Conservation (phyloP, 2,888 invertebrate genomes). For the Podabrus alpinus region DNA sequence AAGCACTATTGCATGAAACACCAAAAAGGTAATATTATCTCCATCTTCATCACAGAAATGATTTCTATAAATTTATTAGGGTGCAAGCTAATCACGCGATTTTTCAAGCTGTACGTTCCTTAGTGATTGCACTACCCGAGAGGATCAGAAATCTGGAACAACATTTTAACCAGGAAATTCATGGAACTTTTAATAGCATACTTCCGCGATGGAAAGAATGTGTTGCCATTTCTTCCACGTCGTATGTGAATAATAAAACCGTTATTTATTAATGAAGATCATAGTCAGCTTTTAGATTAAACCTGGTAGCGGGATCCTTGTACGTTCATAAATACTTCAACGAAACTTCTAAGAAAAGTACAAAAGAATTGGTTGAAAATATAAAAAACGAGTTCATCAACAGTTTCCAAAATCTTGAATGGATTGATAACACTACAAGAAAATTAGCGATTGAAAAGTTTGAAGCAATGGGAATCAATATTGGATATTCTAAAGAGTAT, state of each 20-base stretch:
- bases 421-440: constrained; percentile 69
- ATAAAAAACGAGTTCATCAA: constrained; percentile 82
- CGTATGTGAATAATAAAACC: constrained; percentile 1
- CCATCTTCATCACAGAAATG: not conserved
- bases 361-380: constrained; percentile 84
- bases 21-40: constrained; percentile 31
- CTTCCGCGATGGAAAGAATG: constrained; percentile 51
- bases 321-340: constrained; percentile 83
- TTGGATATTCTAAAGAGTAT: constrained; percentile 86
- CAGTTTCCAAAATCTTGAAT: constrained; percentile 77
- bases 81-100: constrained; percentile 87
- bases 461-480: constrained; percentile 76
- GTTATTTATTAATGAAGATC: not conserved
- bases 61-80: constrained; percentile 48
- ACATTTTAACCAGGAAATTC: constrained; percentile 77
- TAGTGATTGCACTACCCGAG: constrained; percentile 79
- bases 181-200: constrained; percentile 72
- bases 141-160: constrained; percentile 77
- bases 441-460: constrained; percentile 61
- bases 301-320: constrained; percentile 73
- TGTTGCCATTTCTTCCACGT: constrained; percentile 9
- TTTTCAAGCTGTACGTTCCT: constrained; percentile 86
- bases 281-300: constrained; percentile 58
- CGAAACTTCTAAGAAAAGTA: constrained; percentile 79
- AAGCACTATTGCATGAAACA: constrained; percentile 32